Evolutionary conservation across 2,113 vertebrate genomes (phyloP), one percentile per base, ranked within the genome.

Genomic region (Glaucidium brasilianum): DNA sequence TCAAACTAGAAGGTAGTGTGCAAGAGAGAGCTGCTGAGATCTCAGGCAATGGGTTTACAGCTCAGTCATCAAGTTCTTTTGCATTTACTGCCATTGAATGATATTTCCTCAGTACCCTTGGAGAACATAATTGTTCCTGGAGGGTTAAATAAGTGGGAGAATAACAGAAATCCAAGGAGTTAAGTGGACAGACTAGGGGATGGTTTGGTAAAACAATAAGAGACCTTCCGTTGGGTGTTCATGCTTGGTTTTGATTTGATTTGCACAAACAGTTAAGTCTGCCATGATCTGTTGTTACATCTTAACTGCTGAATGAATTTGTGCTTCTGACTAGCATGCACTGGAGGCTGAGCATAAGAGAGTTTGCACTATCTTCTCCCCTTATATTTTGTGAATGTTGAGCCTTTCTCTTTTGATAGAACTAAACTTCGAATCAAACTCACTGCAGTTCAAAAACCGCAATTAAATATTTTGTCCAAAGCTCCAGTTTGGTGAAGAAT

Each of bases 41-140:
- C 88, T 87, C 86, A 81, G 68, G 62, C 68, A 55, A 87, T 72
- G 76, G 94, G 68, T 91, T 94, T 76, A 81, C 88, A 94, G 82
- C 62, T 84, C 86, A 84, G 22, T 29, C 41, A 43, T 63, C 60
- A 45, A 52, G 52, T 96, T 88, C 73, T 67, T 89, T 64, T 60
- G 25, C 63, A 34, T 86, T 93, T 71, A 52, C 23, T 88, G 34
- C 60, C 23, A 7, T 91, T 78, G 88, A 81, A 45, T 39, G 16
- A 14, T 20, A 20, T 26, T 19, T 91, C 79, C 78, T 68, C 56
- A 15, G 45, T 34, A 69, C 23, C 26, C 55, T 58, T 4, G 1
- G 79, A 80, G 69, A 85, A 58, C 25, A 6, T n/a, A 35, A 18
- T 41, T 64, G 43, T 20, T 89, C 37, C 35, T 6, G 3, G 41